These are phyloP conservation scores for Ferdinandea cuprea DNA, from an alignment of 2,888 invertebrate genomes.

Conservation along the genomic window DNA sequence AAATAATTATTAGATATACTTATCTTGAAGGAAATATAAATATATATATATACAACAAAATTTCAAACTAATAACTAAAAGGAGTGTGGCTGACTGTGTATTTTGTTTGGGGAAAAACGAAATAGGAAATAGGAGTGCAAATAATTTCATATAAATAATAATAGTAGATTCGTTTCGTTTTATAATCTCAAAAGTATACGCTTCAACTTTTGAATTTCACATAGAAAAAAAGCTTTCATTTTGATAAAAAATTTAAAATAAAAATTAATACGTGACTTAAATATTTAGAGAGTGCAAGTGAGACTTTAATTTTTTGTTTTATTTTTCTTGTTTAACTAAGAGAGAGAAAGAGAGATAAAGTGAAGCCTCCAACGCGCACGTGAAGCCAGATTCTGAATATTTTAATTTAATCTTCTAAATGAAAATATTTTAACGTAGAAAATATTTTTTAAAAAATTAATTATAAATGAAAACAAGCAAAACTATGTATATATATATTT, in stretches of 20 bases:
- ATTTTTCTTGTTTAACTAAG: constrained; percentile 36
- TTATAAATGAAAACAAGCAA: constrained; percentile 59
- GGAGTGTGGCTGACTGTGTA: constrained; percentile 51
- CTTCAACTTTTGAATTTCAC: constrained; percentile 32
- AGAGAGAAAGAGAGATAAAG: constrained; percentile 63
- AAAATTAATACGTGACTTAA: constrained; percentile 57
- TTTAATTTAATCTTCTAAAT: constrained; percentile 54
- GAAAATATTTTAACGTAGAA: constrained; percentile 62
- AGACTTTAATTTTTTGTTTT: too few relatives aligned
- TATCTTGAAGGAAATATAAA: constrained; percentile 26
- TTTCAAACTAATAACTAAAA: constrained; percentile 44
- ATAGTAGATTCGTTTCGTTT: constrained; percentile 46
- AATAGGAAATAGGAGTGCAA: constrained; percentile 28
- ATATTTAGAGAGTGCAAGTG: constrained; percentile 49
- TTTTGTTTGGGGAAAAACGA: constrained; percentile 46
- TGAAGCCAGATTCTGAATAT: constrained; percentile 49
- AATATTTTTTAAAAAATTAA: constrained; percentile 69
- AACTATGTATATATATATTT: constrained; percentile 49
- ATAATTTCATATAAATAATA: constrained; percentile 14
- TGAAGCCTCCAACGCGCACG: constrained; percentile 61
- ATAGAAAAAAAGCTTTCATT: constrained; percentile 13
- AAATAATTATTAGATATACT: constrained; percentile 40
- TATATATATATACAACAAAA: constrained; percentile 2
- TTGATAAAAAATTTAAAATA: constrained; percentile 40
- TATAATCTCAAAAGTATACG: constrained; percentile 24